Base-by-base conservation (phyloP, 2,888 invertebrate genomes). In the Cosmia trapezina region DNA sequence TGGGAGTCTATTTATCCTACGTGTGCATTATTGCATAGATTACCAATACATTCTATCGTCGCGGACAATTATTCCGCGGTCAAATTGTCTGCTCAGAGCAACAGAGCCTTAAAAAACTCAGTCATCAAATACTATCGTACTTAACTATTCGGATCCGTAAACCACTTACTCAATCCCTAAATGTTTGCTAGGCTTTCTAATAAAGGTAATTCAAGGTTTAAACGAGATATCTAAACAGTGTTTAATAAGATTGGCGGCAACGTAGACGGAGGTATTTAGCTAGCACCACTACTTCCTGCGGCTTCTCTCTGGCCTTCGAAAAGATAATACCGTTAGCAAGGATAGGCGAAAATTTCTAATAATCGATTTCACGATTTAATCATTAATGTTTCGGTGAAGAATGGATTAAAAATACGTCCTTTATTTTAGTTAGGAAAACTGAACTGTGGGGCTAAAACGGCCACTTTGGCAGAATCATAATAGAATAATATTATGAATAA, bases 171-270 rank as follows among this genome's bases (percentile, higher is more conserved):
- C 76, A 79, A 81, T 76, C 51, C 64, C 53, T 75, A 69, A 78
- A 61, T 61, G 56, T 19, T 69, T 66, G 56, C 63, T 28, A 45
- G 61, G 67, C 81, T 83, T 83, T 83, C 81, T 76, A 81, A 73
- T 71, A 45, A 70, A 70, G 69, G 61, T 61, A 65, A 70, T 80
- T 80, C 81, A 83, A 83, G 84, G 83, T 79, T 81, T 70, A 11
- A 79, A 63, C 76, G 45, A 73, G 71, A 73, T 78, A 83, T 70
- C 71, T 65, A 81, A 72, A 78, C 70, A 61, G 12, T 33, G 4
- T 47, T 51, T 70, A 65, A 70, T 61, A 66, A 78, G 69, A 75
- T 66, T 81, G 76, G 41, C 62, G 73, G 70, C 72, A 70, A 61
- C 2, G 22, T 37, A 79, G 66, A 72, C 76, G 76, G 71, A 76